These are phyloP conservation scores for Hycleus phaleratus DNA, from an alignment of 1,140 invertebrate species.

Conservation along the genomic window DNA sequence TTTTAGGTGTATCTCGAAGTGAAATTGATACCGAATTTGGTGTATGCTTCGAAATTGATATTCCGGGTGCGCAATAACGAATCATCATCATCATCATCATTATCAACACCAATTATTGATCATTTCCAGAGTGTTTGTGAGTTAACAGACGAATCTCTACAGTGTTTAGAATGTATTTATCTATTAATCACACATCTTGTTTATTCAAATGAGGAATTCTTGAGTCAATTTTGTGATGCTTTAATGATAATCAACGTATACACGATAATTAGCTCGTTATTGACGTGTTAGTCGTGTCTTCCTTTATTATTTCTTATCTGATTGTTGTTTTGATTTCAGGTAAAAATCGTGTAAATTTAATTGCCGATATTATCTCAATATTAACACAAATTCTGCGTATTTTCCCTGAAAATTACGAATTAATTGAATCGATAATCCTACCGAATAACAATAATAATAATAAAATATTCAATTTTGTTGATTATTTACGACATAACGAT, in stretches of 20 bases:
- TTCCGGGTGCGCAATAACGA: slow-evolving; percentile 36
- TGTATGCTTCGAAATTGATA: slow-evolving; percentile 62
- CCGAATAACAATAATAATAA: slow-evolving; percentile 18
- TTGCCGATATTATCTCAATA: slow-evolving; percentile 60
- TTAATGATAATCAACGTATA: slow-evolving; percentile 57
- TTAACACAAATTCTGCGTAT: slow-evolving; percentile 66
- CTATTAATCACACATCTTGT: slow-evolving; percentile 65
- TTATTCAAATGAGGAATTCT: slow-evolving; percentile 58
- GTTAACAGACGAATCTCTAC: slow-evolving; percentile 51
- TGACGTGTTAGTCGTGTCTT: slow-evolving; percentile 9
- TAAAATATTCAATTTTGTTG: slow-evolving; percentile 47
- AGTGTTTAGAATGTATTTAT: slow-evolving; percentile 57
- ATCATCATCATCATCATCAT: slow-evolving; percentile 3
- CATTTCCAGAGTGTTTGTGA: slow-evolving; percentile 41
- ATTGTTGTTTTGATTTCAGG: slow-evolving; percentile 37
- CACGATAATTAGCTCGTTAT: slow-evolving; percentile 46
- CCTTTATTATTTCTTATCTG: slow-evolving; percentile 20
- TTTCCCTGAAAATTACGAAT: slow-evolving; percentile 62
- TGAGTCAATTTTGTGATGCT: slow-evolving; percentile 70
- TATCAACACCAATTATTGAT: slow-evolving; percentile 5
- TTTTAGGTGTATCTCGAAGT: slow-evolving; percentile 60
- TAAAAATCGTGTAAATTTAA: slow-evolving; percentile 50
- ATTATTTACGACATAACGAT: slow-evolving; percentile 54
- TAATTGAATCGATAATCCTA: slow-evolving; percentile 63
- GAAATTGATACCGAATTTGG: slow-evolving; percentile 67